phyloP scores from a whole-genome alignment of 2,113 vertebrate species.

The Cavia aperea region DNA sequence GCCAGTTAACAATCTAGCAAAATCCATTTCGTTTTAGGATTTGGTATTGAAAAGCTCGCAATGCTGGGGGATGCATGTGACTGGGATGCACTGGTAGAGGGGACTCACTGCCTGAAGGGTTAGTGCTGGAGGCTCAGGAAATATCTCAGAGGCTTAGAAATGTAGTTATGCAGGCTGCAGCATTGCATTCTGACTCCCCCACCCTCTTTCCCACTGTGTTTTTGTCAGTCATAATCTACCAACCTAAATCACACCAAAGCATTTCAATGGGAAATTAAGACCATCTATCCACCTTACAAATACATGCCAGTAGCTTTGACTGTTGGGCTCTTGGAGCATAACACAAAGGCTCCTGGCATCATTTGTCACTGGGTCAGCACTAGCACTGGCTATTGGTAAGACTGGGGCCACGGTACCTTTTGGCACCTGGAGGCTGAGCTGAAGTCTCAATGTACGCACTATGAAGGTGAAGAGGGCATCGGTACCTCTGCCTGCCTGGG shows the following conservation, averaged over 20 bases:
- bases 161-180: background rate
- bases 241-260: background rate
- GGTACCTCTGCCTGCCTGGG: background rate
- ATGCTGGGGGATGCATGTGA: background rate
- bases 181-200: background rate
- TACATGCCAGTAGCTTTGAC: background rate
- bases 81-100: background rate
- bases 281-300: conserved; percentile 19
- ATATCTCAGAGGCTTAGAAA: background rate
- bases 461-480: background rate
- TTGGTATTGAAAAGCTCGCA: conserved; percentile 14
- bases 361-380: background rate
- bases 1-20: conserved; percentile 50
- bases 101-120: background rate
- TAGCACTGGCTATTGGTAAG: background rate
- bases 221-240: background rate
- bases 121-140: background rate
- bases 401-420: background rate
- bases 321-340: background rate
- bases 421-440: background rate
- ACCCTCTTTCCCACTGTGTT: background rate
- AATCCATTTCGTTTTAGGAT: conserved; percentile 48
- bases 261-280: conserved; percentile 7
- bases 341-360: background rate
- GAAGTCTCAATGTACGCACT: background rate